Conservation (phyloP, 2,113 vertebrate genomes). For the Apodemus sylvaticus region DNA sequence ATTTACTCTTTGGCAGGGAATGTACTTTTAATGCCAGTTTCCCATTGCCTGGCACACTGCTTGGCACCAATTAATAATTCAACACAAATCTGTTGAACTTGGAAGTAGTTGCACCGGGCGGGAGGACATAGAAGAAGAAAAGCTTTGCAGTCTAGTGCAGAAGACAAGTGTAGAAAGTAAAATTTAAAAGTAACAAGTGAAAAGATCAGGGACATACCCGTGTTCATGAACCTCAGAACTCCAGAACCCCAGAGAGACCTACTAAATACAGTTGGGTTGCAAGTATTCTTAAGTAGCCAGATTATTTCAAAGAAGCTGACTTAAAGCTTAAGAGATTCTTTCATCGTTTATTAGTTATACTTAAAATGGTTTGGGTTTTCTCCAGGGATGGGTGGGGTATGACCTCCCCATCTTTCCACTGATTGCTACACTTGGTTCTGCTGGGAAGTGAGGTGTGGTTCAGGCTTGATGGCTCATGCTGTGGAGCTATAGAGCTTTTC, state of each 20-base stretch:
- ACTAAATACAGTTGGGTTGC: accelerated
- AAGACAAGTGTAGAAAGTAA: neutral
- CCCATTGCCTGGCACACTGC: neutral
- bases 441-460: neutral
- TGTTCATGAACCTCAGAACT: neutral
- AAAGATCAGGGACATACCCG: neutral
- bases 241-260: neutral
- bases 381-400: neutral
- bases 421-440: slow-evolving; percentile 28
- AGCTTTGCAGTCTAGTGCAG: neutral
- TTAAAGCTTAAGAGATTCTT: slow-evolving; percentile 29
- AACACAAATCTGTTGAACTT: neutral
- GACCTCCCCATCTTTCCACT: neutral
- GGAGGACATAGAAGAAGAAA: neutral
- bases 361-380: slow-evolving; percentile 46
- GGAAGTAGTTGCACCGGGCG: neutral
- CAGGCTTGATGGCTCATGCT: neutral
- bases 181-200: neutral
- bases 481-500: neutral
- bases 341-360: slow-evolving; percentile 1
- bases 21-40: neutral
- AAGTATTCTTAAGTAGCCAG: neutral
- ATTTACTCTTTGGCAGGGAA: neutral
- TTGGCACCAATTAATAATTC: slow-evolving; percentile 36
- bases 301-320: neutral